Base-by-base conservation (phyloP, 1,140 invertebrate species). In the Dermatophagoides farinae region DNA sequence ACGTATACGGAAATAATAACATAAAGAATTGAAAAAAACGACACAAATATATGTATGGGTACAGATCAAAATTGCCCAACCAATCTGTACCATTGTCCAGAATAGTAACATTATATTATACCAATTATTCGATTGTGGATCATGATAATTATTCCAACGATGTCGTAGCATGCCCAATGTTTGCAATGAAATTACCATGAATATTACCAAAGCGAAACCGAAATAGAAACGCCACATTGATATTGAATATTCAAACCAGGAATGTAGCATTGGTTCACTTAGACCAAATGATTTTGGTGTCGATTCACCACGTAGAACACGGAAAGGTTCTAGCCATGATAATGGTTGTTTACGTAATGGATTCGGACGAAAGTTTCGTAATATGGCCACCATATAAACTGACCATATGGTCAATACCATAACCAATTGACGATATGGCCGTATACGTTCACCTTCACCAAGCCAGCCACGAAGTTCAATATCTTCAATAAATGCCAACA, bases 1-100 rank as follows among this genome's bases (percentile, higher is more conserved):
- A 9, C 62, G 62, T 9, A 53, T 39, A 10, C 46, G 46, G 57
- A 63, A 63, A 38, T 63, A 63, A 37, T 53, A 59, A 18, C 47
- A 61, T 12, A 63, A 20, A 14, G 54, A 51, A 18, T 63, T 57
- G 41, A 63, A 63, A 16, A 37, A 40, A 25, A 44, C 49, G 9
- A 60, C 22, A 22, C 41, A 47, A 22, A 63, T 20, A 43, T 63
- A 63, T 8, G 40, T 11, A 10, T 39, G 8, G 40, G 22, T 43
- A 4, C 57, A n/a, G n/a, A 14, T 44, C 11, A 60, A 38, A 39
- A 39, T 60, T 9, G 37, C 31, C 47, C 57, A 63, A 6, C 46
- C 1, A 23, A 46, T 57, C 16, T 52, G 11, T 12, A 63, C 9
- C 16, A 52, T 22, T 18, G 47, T 25, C 62, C 62, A 63, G 40